These are phyloP conservation scores for Ginglymostoma cirratum DNA, from an alignment of 2,113 vertebrate species.

Conservation along the genomic window DNA sequence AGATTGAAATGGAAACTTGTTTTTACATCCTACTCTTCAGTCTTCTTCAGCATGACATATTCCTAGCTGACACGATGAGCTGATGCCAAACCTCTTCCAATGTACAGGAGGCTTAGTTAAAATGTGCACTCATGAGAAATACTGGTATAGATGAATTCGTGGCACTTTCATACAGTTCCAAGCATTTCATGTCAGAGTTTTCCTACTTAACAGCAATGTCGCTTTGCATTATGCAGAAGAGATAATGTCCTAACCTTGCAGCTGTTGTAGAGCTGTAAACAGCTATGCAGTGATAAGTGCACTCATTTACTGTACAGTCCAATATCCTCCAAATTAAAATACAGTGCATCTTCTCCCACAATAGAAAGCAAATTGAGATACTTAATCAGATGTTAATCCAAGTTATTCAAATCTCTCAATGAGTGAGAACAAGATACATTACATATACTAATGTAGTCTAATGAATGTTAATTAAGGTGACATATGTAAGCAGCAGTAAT, in stretches of 20 bases:
- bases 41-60: not conserved
- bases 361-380: slow-evolving; percentile 11
- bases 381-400: slow-evolving; percentile 31
- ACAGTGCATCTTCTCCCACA: not conserved
- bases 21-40: too few species aligned
- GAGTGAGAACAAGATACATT: slow-evolving; percentile 9
- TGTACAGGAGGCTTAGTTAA: not conserved
- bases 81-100: not conserved
- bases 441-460: slow-evolving; percentile 30
- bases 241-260: not conserved
- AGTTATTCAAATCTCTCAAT: slow-evolving; percentile 25
- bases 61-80: not conserved
- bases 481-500: slow-evolving; percentile 5
- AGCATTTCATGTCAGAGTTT: not conserved
- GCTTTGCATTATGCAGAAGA: not conserved
- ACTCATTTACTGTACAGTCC: not conserved
- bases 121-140: not conserved
- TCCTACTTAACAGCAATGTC: not conserved
- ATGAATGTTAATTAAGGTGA: slow-evolving; percentile 35
- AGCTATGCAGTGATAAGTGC: not conserved
- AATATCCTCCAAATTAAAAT: not conserved
- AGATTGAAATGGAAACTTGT: not conserved
- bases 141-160: not conserved
- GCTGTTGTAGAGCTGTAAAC: not conserved
- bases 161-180: not conserved